Conservation (phyloP, 2,113 vertebrate genomes). For the Bufo gargarizans region DNA sequence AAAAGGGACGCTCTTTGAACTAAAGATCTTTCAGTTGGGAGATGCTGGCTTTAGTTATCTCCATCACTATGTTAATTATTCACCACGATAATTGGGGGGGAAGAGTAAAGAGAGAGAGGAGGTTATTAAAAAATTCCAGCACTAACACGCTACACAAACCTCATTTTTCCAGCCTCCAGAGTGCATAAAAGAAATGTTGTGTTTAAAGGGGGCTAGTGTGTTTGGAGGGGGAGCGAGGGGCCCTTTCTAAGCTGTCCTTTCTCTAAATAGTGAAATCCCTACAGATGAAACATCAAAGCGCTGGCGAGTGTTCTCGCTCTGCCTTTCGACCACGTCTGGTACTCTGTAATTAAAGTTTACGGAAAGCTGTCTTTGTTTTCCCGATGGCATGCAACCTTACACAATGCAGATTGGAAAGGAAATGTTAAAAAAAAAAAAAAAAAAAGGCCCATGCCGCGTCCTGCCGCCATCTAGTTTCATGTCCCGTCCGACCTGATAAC, state of each 20-base stretch:
- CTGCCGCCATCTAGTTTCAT: slow-evolving; percentile 48
- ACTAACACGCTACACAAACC: slow-evolving; percentile 65
- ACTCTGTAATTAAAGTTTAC: slow-evolving; percentile 72
- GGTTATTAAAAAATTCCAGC: slow-evolving; percentile 71
- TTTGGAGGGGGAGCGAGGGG: slow-evolving; percentile 52
- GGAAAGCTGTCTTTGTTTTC: slow-evolving; percentile 66
- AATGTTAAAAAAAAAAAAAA: slow-evolving; percentile 42
- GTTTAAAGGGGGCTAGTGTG: slow-evolving; percentile 66
- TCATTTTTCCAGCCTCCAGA: slow-evolving; percentile 68
- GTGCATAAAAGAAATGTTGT: slow-evolving; percentile 74
- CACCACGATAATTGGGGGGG: slow-evolving; percentile 68
- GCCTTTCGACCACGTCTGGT: slow-evolving; percentile 70
- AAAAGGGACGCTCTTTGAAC: slow-evolving; percentile 76
- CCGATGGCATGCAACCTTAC: slow-evolving; percentile 62
- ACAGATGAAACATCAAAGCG: slow-evolving; percentile 73
- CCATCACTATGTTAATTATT: slow-evolving; percentile 72
- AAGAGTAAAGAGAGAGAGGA: slow-evolving; percentile 65
- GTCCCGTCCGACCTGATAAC: slow-evolving; percentile 19
- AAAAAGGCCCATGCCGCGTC: slow-evolving; percentile 63
- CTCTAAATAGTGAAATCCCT: slow-evolving; percentile 69
- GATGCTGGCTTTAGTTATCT: slow-evolving; percentile 78
- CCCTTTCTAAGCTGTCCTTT: slow-evolving; percentile 66
- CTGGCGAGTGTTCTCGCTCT: slow-evolving; percentile 66
- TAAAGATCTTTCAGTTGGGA: slow-evolving; percentile 74
- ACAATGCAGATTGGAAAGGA: slow-evolving; percentile 60